A percentile compares a stretch with the other conserved stretches of the same genome.
phyloP scores from a whole-genome alignment of 92 coral and sea anemone genomes.

The Micromussa lordhowensis region DNA sequence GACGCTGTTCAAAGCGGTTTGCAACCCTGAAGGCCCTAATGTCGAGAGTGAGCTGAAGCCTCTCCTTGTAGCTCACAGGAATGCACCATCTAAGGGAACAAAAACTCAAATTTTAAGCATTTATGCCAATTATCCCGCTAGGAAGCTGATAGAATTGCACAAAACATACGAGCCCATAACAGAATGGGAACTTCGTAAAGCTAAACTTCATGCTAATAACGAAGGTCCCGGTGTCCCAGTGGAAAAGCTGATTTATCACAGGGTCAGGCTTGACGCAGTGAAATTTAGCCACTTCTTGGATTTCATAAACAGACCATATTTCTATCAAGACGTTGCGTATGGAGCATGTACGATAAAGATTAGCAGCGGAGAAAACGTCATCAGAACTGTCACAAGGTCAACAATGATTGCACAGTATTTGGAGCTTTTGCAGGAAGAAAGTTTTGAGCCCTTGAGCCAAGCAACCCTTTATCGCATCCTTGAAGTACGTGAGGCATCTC shows the following conservation, averaged over 20 bases:
- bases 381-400: conserved; percentile 30
- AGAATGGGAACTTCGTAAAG: conserved; percentile 68
- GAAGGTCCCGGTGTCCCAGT: conserved; percentile 41
- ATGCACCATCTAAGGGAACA: conserved; percentile 43
- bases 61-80: conserved; percentile 45
- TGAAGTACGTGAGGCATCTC: conserved; percentile 50
- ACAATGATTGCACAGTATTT: conserved; percentile 46
- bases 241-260: conserved; percentile 33
- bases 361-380: conserved; percentile 43
- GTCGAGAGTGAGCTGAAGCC: conserved; percentile 40
- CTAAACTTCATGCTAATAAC: conserved; percentile 55
- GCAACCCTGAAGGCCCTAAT: conserved; percentile 13
- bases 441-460: conserved; percentile 35
- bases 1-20: conserved; percentile 24
- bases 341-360: conserved; percentile 42
- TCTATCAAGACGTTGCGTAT: conserved; percentile 53
- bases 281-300: conserved; percentile 48
- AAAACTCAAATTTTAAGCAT: conserved; percentile 64
- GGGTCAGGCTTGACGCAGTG: conserved; percentile 33
- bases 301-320: conserved; percentile 52
- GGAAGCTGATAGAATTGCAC: conserved; percentile 57
- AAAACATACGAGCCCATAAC: conserved; percentile 52
- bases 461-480: conserved; percentile 44
- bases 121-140: conserved; percentile 56
- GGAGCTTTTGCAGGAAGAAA: conserved; percentile 8